These are phyloP conservation scores for Scaptomyza cyrtandrae DNA, from an alignment of 2,888 invertebrate species.

Conservation along the genomic window DNA sequence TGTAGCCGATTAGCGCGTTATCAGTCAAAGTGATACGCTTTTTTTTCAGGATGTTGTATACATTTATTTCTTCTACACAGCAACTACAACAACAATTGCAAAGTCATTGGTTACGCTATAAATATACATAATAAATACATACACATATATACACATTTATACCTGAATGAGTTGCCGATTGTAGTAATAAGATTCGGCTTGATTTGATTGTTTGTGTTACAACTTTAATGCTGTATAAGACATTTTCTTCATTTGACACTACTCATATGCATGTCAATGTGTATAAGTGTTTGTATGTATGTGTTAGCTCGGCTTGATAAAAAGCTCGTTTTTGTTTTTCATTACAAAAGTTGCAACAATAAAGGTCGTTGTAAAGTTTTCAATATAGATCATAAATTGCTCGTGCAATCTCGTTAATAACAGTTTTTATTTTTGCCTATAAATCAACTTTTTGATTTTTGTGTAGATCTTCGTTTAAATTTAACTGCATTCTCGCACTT, in stretches of 20 bases:
- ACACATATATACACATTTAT: background rate
- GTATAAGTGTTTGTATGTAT: background rate
- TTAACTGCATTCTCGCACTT: conserved; percentile 2
- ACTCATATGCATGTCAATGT: conserved; percentile 9
- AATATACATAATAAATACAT: conserved; percentile 1
- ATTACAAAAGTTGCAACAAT: conserved; percentile 45
- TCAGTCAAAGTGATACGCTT: conserved; percentile 32
- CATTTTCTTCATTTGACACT: conserved; percentile 26
- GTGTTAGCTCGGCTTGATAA: too few species aligned
- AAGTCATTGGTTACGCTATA: conserved; percentile 37
- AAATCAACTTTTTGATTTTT: background rate
- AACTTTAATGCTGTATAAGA: conserved; percentile 7
- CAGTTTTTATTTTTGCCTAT: background rate
- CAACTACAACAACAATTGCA: conserved; percentile 11
- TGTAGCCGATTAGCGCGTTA: conserved; percentile 43
- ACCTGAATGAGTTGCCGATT: conserved; percentile 22
- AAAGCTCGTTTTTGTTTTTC: too few species aligned
- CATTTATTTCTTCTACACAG: conserved; percentile 8
- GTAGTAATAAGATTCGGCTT: conserved; percentile 13
- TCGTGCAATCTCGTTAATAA: background rate
- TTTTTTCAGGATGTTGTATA: conserved; percentile 39
- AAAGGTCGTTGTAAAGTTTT: conserved; percentile 6
- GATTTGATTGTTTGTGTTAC: conserved; percentile 12
- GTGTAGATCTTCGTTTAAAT: too few species aligned
- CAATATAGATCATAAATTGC: conserved; percentile 26